A percentile compares a stretch with the other conserved stretches of the same genome.
Conservation (phyloP, 2,888 invertebrate species). For the Cylindroiulus punctatus region DNA sequence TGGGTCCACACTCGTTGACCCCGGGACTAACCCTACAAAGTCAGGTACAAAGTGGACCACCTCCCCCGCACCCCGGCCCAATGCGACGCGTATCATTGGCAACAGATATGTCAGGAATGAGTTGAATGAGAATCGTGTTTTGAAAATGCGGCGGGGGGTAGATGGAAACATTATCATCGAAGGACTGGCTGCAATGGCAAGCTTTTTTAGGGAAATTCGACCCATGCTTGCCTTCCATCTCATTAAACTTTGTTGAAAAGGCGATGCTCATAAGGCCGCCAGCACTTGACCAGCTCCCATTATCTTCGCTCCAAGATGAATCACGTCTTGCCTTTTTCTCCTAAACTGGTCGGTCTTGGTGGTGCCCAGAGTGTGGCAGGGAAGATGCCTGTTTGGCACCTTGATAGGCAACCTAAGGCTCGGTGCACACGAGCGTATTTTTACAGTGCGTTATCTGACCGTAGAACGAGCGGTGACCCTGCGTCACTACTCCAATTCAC, state of each 20-base stretch:
- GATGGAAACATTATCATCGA: slow-evolving; percentile 40
- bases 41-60: slow-evolving; percentile 25
- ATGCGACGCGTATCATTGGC: slow-evolving; percentile 43
- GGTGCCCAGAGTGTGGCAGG: slow-evolving; percentile 19
- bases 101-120: slow-evolving; percentile 47
- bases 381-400: neutral
- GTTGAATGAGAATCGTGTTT: slow-evolving; percentile 47
- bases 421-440: too few species aligned
- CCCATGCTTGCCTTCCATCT: slow-evolving; percentile 45
- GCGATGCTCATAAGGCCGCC: slow-evolving; percentile 14
- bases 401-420: too few species aligned
- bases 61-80: slow-evolving; percentile 20
- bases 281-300: slow-evolving; percentile 1
- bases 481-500: too few species aligned
- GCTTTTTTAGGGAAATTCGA: slow-evolving; percentile 33
- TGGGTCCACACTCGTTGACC: slow-evolving; percentile 40
- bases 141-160: slow-evolving; percentile 43
- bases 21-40: slow-evolving; percentile 30
- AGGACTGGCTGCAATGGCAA: slow-evolving; percentile 1
- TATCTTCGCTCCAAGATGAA: neutral
- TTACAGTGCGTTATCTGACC: too few species aligned
- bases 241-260: slow-evolving; percentile 43
- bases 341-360: neutral
- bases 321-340: neutral
- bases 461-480: too few species aligned